Evolutionary conservation across 2,888 invertebrate species (phyloP).

Genomic region (Phorcus lineatus): DNA sequence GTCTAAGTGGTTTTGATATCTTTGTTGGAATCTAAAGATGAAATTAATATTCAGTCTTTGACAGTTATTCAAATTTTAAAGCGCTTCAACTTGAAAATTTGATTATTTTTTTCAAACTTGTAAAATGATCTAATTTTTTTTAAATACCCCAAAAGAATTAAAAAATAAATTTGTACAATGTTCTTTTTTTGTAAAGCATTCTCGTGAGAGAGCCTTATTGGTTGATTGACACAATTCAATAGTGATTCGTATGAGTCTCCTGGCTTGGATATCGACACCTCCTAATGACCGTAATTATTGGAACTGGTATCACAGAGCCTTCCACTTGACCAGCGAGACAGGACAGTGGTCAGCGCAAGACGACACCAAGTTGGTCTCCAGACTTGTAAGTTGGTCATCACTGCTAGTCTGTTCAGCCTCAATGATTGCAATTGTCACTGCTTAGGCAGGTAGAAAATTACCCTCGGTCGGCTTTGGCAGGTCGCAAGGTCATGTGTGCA

Average conservation of each 20-base stretch:
- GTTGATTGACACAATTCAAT: neutral
- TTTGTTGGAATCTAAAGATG: no score
- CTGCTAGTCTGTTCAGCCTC: neutral
- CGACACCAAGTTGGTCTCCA: neutral
- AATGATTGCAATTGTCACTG: neutral
- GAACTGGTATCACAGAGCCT: neutral
- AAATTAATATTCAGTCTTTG: no score
- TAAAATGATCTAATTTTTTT: no score
- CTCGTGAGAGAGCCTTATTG: no score
- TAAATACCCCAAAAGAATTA: no score
- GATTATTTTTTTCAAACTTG: no score
- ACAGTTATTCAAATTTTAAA: no score
- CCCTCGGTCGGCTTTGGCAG: neutral
- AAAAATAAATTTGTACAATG: no score
- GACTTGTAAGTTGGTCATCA: neutral
- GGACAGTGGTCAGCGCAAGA: neutral
- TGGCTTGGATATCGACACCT: neutral
- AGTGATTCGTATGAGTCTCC: neutral
- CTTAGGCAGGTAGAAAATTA: neutral
- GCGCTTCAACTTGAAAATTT: no score
- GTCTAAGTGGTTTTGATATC: no score
- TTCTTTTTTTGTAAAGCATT: no score
- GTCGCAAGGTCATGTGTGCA: constrained; percentile 7
- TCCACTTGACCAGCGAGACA: neutral
- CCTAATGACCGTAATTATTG: neutral